A percentile compares a stretch with the other conserved stretches of the same genome.
Evolutionary conservation across 2,797 vertebrate genomes (phyloP).

Genomic region (Crocidura indochinensis): DNA sequence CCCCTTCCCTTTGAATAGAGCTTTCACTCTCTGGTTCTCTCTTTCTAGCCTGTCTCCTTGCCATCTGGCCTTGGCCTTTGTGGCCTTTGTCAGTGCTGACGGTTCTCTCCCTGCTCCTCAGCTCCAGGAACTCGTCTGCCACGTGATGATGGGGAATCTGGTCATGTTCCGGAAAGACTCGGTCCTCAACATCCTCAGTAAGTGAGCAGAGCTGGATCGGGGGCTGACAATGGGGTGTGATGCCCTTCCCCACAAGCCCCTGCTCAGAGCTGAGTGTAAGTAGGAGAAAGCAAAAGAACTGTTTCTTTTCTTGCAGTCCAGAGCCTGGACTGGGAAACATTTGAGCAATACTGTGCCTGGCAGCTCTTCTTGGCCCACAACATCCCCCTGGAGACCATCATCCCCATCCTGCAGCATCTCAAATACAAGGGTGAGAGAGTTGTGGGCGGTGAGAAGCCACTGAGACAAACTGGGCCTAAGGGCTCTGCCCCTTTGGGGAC

Average conservation of each 20-base stretch:
- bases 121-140: conserved; percentile 98
- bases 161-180: conserved; percentile 99
- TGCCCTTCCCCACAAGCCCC: neutral
- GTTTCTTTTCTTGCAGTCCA: conserved; percentile 91
- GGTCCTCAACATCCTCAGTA: conserved; percentile 98
- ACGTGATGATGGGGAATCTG: conserved; percentile 98
- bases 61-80: neutral
- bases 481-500: neutral
- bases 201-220: conserved; percentile 80
- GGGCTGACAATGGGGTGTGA: neutral
- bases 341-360: conserved; percentile 99
- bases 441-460: neutral
- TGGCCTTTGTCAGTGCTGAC: neutral
- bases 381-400: conserved; percentile 97
- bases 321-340: conserved; percentile 98
- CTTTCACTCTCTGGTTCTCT: neutral
- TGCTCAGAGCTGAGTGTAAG: too few species aligned
- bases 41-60: neutral
- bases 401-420: conserved; percentile 98
- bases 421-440: conserved; percentile 96
- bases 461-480: neutral
- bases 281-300: neutral
- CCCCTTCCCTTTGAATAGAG: too few species aligned
- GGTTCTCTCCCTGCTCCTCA: conserved; percentile 77
- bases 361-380: conserved; percentile 98